Evolutionary conservation across 2,113 vertebrate genomes (phyloP), one percentile per base, ranked within the genome.

Genomic region (Rhizomys pruinosus): DNA sequence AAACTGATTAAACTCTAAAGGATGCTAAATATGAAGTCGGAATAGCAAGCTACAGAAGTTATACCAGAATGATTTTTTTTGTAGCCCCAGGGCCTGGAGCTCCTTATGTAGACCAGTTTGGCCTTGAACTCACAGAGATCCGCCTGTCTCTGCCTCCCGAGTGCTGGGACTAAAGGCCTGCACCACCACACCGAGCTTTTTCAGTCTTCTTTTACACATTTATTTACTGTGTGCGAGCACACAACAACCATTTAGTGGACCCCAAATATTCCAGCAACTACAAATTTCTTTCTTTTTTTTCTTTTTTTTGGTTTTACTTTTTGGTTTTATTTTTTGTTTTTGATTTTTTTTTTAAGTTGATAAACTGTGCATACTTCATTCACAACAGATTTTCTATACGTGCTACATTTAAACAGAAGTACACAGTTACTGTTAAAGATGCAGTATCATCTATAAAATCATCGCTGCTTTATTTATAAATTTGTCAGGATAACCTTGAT

Each of bases 401-500:
- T 97, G 96, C 88, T 98, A 97, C 97, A 95, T 97, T 97, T 92
- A 97, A 97, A 90, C 82, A 96, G 93, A 97, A 96, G 97, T 97
- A 96, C 96, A 96, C 96, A 93, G 66, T 97, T 97, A 96, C 95
- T 97, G 98, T 97, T 98, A 97, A 98, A 97, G 97, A 98, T 98
- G 97, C 96, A 97, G 97, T 98, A 97, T 97, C 97, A 95, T 96
- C 93, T 97, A 69, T 96, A 96, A 94, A 92, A 86, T 89, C 80
- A 74, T 94, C 94, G 29, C 84, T 96, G 87, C 84, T 86, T 96
- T 78, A 91, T 63, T 78, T 96, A 44, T 96, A 96, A 97, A 92
- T 96, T 93, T 93, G 92, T 96, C 76, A 94, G 96, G 95, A 74
- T 95, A 89, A 95, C 72, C 82, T 94, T 95, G 61, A 87, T 96